Percentiles rank a stretch among this genome's conserved stretches.
Evolutionary conservation across 2,888 invertebrate genomes (phyloP).

Genomic region (Drosophila ustulata): DNA sequence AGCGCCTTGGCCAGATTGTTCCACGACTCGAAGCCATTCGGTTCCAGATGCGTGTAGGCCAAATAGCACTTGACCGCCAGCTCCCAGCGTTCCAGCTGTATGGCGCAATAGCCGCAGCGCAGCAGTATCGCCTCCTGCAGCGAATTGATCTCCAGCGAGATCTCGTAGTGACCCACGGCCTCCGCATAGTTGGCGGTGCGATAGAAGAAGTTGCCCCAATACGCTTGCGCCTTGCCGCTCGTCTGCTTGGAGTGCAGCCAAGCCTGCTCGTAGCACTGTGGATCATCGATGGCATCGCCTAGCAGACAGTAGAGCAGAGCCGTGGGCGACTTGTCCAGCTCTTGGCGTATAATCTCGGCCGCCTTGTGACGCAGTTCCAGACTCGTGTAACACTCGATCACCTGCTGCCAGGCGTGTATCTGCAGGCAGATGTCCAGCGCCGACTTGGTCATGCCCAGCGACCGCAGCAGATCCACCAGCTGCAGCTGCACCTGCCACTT

Average conservation of each 20-base stretch:
- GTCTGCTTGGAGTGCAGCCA: slow-evolving; percentile 94
- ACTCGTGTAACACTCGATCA: slow-evolving; percentile 95
- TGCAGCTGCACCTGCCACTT: slow-evolving; percentile 92
- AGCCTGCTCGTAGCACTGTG: slow-evolving; percentile 93
- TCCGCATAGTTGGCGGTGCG: slow-evolving; percentile 90
- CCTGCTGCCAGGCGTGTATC: slow-evolving; percentile 95
- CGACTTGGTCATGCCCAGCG: slow-evolving; percentile 93
- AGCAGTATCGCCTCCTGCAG: slow-evolving; percentile 95
- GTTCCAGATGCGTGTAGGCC: slow-evolving; percentile 94
- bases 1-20: slow-evolving; percentile 98
- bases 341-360: slow-evolving; percentile 93
- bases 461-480: slow-evolving; percentile 91
- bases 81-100: slow-evolving; percentile 92
- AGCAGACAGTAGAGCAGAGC: slow-evolving; percentile 95
- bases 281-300: slow-evolving; percentile 94
- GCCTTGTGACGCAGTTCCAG: slow-evolving; percentile 95
- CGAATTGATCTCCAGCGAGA: slow-evolving; percentile 93
- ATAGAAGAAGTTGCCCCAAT: slow-evolving; percentile 94
- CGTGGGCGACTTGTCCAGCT: slow-evolving; percentile 91
- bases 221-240: slow-evolving; percentile 94
- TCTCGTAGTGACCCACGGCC: slow-evolving; percentile 92
- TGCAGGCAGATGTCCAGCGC: slow-evolving; percentile 92
- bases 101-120: slow-evolving; percentile 93
- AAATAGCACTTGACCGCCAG: slow-evolving; percentile 93
- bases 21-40: slow-evolving; percentile 97